These are phyloP conservation scores for Leptopilina syphax DNA, from an alignment of 2,888 invertebrate genomes.

Conservation along the genomic window DNA sequence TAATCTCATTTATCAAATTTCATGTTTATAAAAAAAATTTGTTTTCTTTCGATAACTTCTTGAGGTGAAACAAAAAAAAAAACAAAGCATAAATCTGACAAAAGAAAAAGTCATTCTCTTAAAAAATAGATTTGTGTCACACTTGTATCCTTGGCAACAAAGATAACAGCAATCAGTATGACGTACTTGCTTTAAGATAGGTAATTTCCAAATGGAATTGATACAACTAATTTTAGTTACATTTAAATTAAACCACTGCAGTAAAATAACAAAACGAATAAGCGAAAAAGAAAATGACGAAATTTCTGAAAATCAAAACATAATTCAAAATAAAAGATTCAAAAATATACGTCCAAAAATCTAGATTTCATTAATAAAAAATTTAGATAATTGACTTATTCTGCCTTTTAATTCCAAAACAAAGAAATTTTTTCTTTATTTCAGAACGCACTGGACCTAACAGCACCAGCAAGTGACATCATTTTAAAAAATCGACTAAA, in stretches of 20 bases:
- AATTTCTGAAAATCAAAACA: background rate
- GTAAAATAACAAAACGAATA: background rate
- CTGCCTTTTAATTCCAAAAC: too few relatives aligned
- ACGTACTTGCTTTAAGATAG: constrained; percentile 27
- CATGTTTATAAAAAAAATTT: too few relatives aligned
- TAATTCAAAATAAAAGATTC: too few relatives aligned
- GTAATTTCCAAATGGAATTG: constrained; percentile 33
- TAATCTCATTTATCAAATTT: too few relatives aligned
- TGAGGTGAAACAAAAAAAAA: background rate
- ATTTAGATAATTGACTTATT: too few relatives aligned
- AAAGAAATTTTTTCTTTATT: constrained; percentile 26
- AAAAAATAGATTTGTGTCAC: constrained; percentile 33
- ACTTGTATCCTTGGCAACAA: constrained; percentile 33
- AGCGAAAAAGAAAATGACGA: background rate
- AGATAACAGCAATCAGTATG: constrained; percentile 35
- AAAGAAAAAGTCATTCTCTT: constrained; percentile 18
- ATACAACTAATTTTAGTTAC: constrained; percentile 29
- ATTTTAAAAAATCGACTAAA: constrained; percentile 83
- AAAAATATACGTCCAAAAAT: too few relatives aligned
- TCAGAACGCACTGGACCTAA: constrained; percentile 93
- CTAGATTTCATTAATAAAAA: too few relatives aligned
- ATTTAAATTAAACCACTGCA: constrained; percentile 3
- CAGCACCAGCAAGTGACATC: constrained; percentile 93
- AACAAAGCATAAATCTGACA: background rate
- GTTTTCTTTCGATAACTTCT: background rate